Evolutionary conservation across 2,113 vertebrate genomes (phyloP).

Genomic region (Amphilophus citrinellus): DNA sequence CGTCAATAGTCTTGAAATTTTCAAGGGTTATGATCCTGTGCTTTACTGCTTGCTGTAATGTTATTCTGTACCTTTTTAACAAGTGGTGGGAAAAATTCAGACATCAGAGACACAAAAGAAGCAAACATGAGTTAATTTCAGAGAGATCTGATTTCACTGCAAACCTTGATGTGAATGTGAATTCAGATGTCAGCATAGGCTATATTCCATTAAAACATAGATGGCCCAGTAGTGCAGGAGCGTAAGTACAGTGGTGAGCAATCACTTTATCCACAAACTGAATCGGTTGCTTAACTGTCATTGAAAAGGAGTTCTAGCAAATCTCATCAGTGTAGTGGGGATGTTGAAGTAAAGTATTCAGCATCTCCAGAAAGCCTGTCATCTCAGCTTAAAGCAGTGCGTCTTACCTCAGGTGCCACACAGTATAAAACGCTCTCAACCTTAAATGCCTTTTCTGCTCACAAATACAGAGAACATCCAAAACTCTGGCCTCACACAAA

Average conservation of each 20-base stretch:
- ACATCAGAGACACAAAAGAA: neutral
- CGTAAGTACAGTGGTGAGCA: neutral
- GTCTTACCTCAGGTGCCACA: neutral
- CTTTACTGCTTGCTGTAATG: neutral
- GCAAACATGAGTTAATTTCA: neutral
- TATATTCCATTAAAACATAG: neutral
- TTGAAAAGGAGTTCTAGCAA: neutral
- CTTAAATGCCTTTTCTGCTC: neutral
- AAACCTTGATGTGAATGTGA: neutral
- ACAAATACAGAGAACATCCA: neutral
- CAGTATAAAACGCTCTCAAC: neutral
- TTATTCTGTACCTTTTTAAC: neutral
- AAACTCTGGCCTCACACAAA: neutral
- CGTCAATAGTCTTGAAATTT: neutral
- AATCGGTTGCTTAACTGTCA: neutral
- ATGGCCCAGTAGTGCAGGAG: neutral
- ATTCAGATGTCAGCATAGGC: neutral
- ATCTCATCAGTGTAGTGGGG: neutral
- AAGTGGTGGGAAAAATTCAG: neutral
- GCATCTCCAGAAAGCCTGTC: neutral
- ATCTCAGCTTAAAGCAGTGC: neutral
- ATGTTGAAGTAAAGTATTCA: neutral
- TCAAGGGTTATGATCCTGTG: neutral
- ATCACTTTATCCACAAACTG: neutral
- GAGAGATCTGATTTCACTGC: neutral